Percentiles rank a stretch among this genome's conserved stretches.
Conservation (phyloP, 2,113 vertebrate genomes). For the Mugil cephalus region DNA sequence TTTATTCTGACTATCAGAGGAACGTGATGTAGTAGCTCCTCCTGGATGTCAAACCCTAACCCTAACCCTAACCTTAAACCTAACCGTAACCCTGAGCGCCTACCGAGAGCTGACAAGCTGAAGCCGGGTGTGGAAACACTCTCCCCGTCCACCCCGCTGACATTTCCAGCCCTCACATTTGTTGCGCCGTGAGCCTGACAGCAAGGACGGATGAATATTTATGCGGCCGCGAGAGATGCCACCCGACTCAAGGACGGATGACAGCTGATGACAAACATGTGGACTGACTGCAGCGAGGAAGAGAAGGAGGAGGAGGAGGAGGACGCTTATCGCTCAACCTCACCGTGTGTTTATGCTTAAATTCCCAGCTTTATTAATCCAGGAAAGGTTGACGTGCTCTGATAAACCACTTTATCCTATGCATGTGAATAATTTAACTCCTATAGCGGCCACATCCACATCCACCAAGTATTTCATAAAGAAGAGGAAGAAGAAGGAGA, state of each 20-base stretch:
- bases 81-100: too few species aligned
- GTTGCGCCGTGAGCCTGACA: conserved; percentile 47
- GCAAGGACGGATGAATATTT: conserved; percentile 62
- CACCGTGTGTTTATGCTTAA: background rate
- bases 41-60: too few species aligned
- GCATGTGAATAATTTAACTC: background rate
- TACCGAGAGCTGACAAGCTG: conserved; percentile 15
- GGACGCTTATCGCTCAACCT: background rate
- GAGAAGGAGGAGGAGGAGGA: background rate
- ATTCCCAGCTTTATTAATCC: background rate
- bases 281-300: conserved; percentile 1
- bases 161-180: conserved; percentile 58
- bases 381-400: background rate
- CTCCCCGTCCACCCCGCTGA: conserved; percentile 38
- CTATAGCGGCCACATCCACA: too few species aligned
- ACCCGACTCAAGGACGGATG: conserved; percentile 16
- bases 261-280: conserved; percentile 53
- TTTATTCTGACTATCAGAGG: too few species aligned
- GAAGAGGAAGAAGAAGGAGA: background rate
- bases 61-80: too few species aligned
- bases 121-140: background rate
- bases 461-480: conserved; percentile 1
- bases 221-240: conserved; percentile 42
- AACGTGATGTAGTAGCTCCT: too few species aligned
- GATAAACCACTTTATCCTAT: background rate